These are phyloP conservation scores for Pelodytes ibericus DNA, from an alignment of 2,797 vertebrate genomes.

Conservation along the genomic window DNA sequence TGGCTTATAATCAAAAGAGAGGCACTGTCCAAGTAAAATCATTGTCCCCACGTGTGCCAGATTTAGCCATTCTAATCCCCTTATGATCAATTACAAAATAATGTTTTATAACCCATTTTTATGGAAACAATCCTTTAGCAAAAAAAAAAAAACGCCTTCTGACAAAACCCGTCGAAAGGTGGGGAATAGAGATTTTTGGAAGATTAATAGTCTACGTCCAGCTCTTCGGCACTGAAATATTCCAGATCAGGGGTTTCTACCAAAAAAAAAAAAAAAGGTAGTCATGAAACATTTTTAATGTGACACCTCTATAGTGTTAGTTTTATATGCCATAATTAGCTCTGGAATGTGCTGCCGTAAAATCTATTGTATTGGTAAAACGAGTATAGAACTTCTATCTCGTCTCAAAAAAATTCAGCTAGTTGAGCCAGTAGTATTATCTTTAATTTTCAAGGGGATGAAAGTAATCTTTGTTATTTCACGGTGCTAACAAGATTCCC, in stretches of 20 bases:
- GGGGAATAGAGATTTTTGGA: constrained; percentile 55
- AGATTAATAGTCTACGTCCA: constrained; percentile 22
- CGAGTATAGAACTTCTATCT: neutral
- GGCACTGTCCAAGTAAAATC: constrained; percentile 61
- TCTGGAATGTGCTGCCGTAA: constrained; percentile 45
- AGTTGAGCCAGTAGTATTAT: neutral
- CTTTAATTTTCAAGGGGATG: neutral
- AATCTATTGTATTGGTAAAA: constrained; percentile 21
- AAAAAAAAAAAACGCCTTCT: constrained; percentile 61
- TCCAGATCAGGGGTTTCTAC: constrained; percentile 20
- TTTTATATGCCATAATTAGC: constrained; percentile 38
- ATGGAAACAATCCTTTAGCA: constrained; percentile 44
- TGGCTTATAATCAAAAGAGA: constrained; percentile 68
- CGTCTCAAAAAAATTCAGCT: neutral
- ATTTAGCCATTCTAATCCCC: constrained; percentile 63
- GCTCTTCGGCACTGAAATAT: constrained; percentile 34
- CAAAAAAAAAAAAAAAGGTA: constrained; percentile 32
- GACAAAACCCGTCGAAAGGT: constrained; percentile 53
- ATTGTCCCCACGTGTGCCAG: constrained; percentile 55
- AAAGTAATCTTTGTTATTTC: no score
- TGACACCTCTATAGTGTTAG: constrained; percentile 1
- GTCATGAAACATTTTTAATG: constrained; percentile 46
- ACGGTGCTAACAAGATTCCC: no score
- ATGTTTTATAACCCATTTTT: constrained; percentile 57
- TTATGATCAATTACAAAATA: constrained; percentile 63